A percentile compares a stretch with the other conserved stretches of the same genome.
Conservation (phyloP, 2,797 vertebrate species). For the Enteromius paludinosus region DNA sequence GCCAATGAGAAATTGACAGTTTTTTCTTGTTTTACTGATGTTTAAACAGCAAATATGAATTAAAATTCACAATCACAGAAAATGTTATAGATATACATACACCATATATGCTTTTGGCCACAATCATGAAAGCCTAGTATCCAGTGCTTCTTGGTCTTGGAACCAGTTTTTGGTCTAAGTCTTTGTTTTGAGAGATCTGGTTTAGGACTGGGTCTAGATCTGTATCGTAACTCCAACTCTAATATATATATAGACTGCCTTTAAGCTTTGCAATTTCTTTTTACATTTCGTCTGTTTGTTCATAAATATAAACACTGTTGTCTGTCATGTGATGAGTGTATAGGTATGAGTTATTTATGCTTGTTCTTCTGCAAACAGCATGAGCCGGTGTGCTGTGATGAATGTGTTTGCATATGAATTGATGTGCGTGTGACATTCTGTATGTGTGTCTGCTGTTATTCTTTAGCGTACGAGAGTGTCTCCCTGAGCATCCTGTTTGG, state of each 20-base stretch:
- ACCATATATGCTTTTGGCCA: neutral
- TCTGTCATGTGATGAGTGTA: constrained; percentile 39
- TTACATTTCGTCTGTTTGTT: constrained; percentile 26
- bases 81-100: neutral
- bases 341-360: constrained; percentile 33
- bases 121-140: neutral
- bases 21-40: neutral
- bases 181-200: neutral
- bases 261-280: neutral
- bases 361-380: constrained; percentile 40
- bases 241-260: neutral
- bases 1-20: neutral
- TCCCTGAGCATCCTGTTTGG: constrained; percentile 56
- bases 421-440: constrained; percentile 35
- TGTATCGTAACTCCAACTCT: neutral
- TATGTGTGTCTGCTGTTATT: constrained; percentile 45
- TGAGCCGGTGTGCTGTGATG: constrained; percentile 48
- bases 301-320: constrained; percentile 26
- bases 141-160: neutral
- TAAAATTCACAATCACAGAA: neutral
- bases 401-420: constrained; percentile 36
- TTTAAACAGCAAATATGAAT: constrained; percentile 6
- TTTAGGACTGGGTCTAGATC: neutral
- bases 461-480: constrained; percentile 43
- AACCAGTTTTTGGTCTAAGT: neutral